Evolutionary conservation across 2,888 invertebrate genomes (phyloP), one percentile per base, ranked within the genome.

Genomic region (Dryococelus australis): DNA sequence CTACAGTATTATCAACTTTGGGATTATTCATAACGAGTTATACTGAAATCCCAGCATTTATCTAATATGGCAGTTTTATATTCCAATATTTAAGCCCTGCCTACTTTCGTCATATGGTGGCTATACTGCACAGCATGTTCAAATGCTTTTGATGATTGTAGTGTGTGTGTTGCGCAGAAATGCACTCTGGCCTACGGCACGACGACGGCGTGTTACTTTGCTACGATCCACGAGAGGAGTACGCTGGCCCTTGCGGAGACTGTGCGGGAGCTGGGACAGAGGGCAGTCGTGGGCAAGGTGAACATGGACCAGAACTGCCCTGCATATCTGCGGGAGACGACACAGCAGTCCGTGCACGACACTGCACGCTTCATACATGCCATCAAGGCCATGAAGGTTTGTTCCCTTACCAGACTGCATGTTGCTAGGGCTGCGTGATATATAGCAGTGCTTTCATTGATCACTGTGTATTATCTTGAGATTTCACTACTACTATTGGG

Each of bases 201-300:
- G 26, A 98, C 98, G 9, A 97, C 98, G 53, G 98, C 98, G 0
- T 96, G 96, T 89, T 98, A 98, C 91, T 98, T 96, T 92, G 97
- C 96, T 6, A 96, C 98, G 0, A 94, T 98, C 20, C 96, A 97
- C 91, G 91, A 94, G 35, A 94, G 96, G 78, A 95, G 97, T 8
- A 95, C 96, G 20, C 89, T 96, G 86, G 93, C 95, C 89, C 93
- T 98, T 43, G 97, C 95, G 0, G 94, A 96, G 88, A 94, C 95
- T 91, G 95, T 94, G 4, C 92, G 94, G 0, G 92, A 93, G 88
- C 92, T 94, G 89, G 96, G 96, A 0, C 98, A 98, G 92, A 94
- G 98, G 89, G 98, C 97, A 0, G 93, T 97, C 6, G 94, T 98
- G 65, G 98, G 98, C 0, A 98, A 98, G 94, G 96, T 98, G 10